Evolutionary conservation across 2,113 vertebrate genomes (phyloP).

Genomic region (Leptocoma aspasia): DNA sequence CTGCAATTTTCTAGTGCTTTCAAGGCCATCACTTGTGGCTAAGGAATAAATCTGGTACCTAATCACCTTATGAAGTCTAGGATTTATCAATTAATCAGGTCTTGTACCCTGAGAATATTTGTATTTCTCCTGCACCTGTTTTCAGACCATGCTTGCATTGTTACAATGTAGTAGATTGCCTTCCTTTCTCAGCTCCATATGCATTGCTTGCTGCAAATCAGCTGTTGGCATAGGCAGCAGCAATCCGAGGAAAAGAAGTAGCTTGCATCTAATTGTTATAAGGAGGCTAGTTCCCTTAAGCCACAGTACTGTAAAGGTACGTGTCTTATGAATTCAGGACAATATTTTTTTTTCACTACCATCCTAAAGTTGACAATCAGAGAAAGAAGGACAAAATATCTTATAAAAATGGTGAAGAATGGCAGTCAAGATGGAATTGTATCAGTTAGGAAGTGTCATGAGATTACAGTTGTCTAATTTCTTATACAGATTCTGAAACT

Average conservation of each 20-base stretch:
- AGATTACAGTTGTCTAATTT: background rate
- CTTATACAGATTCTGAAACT: background rate
- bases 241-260: background rate
- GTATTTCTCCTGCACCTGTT: background rate
- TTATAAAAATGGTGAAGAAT: background rate
- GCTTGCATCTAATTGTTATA: background rate
- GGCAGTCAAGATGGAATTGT: background rate
- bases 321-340: background rate
- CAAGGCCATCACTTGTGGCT: background rate
- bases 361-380: background rate
- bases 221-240: background rate
- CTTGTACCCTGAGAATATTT: background rate
- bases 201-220: background rate
- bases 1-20: background rate
- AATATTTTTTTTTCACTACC: background rate
- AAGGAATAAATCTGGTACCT: background rate
- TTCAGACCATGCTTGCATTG: background rate
- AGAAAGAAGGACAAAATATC: background rate
- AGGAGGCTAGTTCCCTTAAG: background rate
- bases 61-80: background rate
- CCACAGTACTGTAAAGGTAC: background rate
- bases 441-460: background rate
- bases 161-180: background rate
- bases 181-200: background rate
- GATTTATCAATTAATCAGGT: background rate